Evolutionary conservation across 2,113 vertebrate species (phyloP), one percentile per base, ranked within the genome.

Genomic region (Coptodon rendalli): DNA sequence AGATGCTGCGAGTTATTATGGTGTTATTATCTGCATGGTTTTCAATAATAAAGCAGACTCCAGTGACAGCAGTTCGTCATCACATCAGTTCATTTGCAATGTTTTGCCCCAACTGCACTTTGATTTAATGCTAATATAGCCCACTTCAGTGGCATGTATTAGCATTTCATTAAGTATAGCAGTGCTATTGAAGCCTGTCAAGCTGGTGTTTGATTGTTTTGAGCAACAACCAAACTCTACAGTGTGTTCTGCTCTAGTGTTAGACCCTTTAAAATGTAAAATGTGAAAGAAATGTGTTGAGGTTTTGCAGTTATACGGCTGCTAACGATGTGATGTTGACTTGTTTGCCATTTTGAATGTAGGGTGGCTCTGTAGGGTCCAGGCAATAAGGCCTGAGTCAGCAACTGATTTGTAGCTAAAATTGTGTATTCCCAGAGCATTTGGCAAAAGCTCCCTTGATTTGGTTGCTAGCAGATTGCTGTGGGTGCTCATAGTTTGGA

Each of bases 101-200:
- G 27, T 50, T 48, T 34, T 78, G 10, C 27, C 16, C 73, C 10
- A 34, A 52, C 45, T 52, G 27, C 27, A 52, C 73, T 78, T 78
- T 78, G 73, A 78, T 78, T 78, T 78, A 78, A 78, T 50, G 73
- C 73, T 78, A 78, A 78, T 52, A 52, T 78, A 78, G 73, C 45
- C 24, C 10, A 50, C 27, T 78, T 78, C 45, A 31, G 9, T 52
- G 16, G 45, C 48, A 34, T 50, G 43, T 78, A 78, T 78, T 78
- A 78, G 27, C 73, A 78, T 52, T 50, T 34, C 27, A 78, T 52
- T n/a, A 52, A 34, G 73, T 52, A 7, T 1, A 31, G 71, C 71
- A 76, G 24, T 76, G 43, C 71, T 50, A 7, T 29, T 76, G 40
- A 76, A 76, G 40, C 68, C 43, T 50, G 43, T 10, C 4, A 19